phyloP scores from a whole-genome alignment of 2,888 invertebrate genomes.

The Alcis repandata region DNA sequence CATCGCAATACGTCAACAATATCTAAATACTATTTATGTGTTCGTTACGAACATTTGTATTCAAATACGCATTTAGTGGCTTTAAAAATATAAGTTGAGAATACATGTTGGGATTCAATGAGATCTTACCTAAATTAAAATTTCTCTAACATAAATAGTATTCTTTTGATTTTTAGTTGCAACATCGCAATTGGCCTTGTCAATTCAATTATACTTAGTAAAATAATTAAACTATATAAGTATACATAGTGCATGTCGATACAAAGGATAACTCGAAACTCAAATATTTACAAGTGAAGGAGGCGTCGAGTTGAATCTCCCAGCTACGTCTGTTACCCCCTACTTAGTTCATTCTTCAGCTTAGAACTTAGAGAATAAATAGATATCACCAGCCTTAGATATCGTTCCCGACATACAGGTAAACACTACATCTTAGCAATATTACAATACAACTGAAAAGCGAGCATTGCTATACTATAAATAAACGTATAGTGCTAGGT shows the following conservation, averaged over 20 bases:
- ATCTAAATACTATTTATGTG: conserved; percentile 8
- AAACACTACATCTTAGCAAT: conserved; percentile 45
- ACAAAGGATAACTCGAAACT: conserved; percentile 17
- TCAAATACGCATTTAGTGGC: conserved; percentile 17
- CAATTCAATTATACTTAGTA: conserved; percentile 22
- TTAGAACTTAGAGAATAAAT: conserved; percentile 53
- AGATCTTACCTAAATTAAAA: conserved; percentile 28
- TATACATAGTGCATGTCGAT: conserved; percentile 11
- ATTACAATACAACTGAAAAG: conserved; percentile 46
- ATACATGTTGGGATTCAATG: conserved; percentile 27
- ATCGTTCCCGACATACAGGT: conserved; percentile 54
- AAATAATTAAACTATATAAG: conserved; percentile 20
- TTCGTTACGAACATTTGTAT: conserved; percentile 6
- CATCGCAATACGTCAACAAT: background rate
- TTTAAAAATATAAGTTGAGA: conserved; percentile 43
- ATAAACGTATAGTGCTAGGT: conserved; percentile 1
- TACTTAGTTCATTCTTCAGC: conserved; percentile 51
- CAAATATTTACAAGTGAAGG: conserved; percentile 53
- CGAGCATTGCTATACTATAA: conserved; percentile 56
- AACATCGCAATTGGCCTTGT: conserved; percentile 18
- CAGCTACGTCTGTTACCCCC: conserved; percentile 59
- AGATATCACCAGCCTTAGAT: conserved; percentile 80
- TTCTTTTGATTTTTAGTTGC: conserved; percentile 15
- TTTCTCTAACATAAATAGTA: conserved; percentile 20
- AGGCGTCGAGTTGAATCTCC: conserved; percentile 77